Evolutionary conservation across 2,888 invertebrate species (phyloP).

Genomic region (Drosophila birchii): DNA sequence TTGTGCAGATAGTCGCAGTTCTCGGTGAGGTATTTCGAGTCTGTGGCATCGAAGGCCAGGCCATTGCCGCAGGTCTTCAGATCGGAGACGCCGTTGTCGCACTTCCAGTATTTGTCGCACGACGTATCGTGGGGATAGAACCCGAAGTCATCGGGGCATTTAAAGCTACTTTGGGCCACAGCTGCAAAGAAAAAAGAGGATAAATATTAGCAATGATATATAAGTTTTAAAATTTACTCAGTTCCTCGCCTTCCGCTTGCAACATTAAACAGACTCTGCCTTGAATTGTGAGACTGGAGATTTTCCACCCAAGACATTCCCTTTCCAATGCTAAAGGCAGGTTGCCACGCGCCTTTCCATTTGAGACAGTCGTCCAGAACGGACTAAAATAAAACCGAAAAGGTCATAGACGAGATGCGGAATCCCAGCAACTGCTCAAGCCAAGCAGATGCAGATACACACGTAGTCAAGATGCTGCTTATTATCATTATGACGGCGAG

Average conservation of each 20-base stretch:
- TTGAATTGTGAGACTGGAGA: not conserved
- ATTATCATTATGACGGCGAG: conserved; percentile 35
- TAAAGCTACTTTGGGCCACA: conserved; percentile 92
- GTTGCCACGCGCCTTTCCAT: conserved; percentile 7
- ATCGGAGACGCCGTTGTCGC: conserved; percentile 94
- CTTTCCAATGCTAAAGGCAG: not conserved
- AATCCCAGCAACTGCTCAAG: conserved; percentile 17
- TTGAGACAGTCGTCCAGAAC: conserved; percentile 1
- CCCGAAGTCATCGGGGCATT: conserved; percentile 97
- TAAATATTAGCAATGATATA: not conserved
- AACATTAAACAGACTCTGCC: not conserved
- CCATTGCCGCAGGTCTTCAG: conserved; percentile 97
- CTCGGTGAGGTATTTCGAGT: conserved; percentile 95
- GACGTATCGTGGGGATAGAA: conserved; percentile 96
- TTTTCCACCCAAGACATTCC: not conserved
- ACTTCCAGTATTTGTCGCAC: conserved; percentile 98
- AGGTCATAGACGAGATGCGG: not conserved
- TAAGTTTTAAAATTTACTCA: not conserved
- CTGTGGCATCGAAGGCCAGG: conserved; percentile 94
- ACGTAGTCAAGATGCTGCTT: conserved; percentile 24
- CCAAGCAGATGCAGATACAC: conserved; percentile 36
- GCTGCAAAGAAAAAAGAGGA: conserved; percentile 85
- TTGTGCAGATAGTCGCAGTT: conserved; percentile 98
- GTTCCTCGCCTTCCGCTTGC: not conserved
- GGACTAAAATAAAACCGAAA: conserved; percentile 2